A percentile compares a stretch with the other conserved stretches of the same genome.
Conservation (phyloP, 2,888 invertebrate genomes). For the Nemapogon koenigi region DNA sequence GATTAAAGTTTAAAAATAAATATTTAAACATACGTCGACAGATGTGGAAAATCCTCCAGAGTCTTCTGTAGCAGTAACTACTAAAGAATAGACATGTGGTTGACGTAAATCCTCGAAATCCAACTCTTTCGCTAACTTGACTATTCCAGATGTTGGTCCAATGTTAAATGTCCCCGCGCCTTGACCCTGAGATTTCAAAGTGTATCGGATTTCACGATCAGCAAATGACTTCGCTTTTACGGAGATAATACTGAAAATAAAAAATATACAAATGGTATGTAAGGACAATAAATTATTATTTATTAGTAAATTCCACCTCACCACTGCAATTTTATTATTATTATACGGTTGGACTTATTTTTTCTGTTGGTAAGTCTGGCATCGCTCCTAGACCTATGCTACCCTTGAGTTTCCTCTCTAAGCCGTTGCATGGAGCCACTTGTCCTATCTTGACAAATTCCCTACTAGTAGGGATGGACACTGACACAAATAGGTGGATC, state of each 20-base stretch:
- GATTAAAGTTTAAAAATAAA: neutral
- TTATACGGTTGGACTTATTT: no score
- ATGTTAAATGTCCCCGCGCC: slow-evolving; percentile 96
- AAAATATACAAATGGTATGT: no score
- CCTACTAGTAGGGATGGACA: no score
- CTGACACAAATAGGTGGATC: no score
- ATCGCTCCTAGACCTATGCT: no score
- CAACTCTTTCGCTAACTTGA: slow-evolving; percentile 92
- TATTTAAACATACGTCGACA: slow-evolving; percentile 73
- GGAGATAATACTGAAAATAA: slow-evolving; percentile 89
- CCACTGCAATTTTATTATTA: no score
- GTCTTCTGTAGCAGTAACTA: slow-evolving; percentile 95
- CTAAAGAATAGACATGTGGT: slow-evolving; percentile 90
- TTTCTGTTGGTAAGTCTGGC: no score
- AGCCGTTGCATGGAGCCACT: no score
- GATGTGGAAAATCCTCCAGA: slow-evolving; percentile 96
- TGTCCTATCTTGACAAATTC: no score
- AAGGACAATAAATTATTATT: neutral
- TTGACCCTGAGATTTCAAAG: slow-evolving; percentile 91
- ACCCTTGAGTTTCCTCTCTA: no score
- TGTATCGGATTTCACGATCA: slow-evolving; percentile 95
- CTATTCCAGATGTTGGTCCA: slow-evolving; percentile 91
- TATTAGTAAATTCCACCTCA: neutral
- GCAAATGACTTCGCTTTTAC: slow-evolving; percentile 98
- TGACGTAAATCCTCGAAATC: slow-evolving; percentile 97